A percentile compares a stretch with the other conserved stretches of the same genome.
phyloP scores from a whole-genome alignment of 2,888 invertebrate species.

The Leucophora obtusa region DNA sequence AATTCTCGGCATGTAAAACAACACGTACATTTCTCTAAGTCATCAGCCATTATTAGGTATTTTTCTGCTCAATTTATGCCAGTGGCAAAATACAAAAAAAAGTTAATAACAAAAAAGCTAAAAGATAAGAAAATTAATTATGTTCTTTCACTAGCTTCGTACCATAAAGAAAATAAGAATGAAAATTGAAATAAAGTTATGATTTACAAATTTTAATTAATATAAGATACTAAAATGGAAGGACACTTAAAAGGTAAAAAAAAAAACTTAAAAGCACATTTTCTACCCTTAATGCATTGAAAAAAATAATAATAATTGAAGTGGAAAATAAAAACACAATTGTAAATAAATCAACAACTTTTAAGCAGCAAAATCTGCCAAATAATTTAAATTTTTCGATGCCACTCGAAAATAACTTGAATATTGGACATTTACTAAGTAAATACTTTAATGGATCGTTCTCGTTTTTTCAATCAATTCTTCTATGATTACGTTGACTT shows the following conservation, averaged over 20 bases:
- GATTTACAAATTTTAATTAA: background rate
- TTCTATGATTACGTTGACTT: too few relatives aligned
- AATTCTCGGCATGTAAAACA: background rate
- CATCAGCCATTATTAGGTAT: slow-evolving; percentile 76
- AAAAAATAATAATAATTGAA: too few relatives aligned
- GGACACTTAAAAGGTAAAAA: background rate
- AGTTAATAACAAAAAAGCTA: background rate
- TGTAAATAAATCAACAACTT: too few relatives aligned
- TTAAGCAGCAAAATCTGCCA: too few relatives aligned
- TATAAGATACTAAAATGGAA: background rate
- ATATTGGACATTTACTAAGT: too few relatives aligned
- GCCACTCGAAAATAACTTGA: too few relatives aligned
- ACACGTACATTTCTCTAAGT: slow-evolving; percentile 64
- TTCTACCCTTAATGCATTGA: background rate
- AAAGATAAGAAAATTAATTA: background rate
- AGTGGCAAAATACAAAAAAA: slow-evolving; percentile 65
- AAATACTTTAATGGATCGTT: too few relatives aligned
- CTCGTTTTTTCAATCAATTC: too few relatives aligned
- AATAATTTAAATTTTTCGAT: too few relatives aligned
- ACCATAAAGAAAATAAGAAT: background rate
- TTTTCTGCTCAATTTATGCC: slow-evolving; percentile 76
- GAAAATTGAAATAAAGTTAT: background rate
- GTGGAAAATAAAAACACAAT: too few relatives aligned
- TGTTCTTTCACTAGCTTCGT: background rate
- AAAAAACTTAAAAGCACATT: background rate